Conservation (phyloP, 2,113 vertebrate species). For the Dromas ardeola region DNA sequence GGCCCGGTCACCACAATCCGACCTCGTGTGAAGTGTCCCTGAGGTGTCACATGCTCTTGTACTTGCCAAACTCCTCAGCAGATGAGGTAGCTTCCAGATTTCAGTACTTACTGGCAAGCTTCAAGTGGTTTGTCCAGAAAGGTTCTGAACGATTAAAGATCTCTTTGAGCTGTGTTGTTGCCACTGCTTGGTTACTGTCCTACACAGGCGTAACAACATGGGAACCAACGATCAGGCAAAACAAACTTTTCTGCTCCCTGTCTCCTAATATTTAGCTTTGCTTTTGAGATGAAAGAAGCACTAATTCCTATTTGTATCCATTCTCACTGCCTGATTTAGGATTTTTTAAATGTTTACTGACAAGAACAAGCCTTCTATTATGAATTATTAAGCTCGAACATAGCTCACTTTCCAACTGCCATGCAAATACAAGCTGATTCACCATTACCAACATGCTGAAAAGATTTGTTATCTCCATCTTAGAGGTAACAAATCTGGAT, state of each 20-base stretch:
- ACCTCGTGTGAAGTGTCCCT: background rate
- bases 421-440: background rate
- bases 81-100: background rate
- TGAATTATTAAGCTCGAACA: background rate
- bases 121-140: background rate
- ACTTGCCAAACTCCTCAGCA: background rate
- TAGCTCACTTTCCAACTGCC: background rate
- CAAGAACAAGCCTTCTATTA: background rate
- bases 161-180: background rate
- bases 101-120: background rate
- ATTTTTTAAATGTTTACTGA: background rate
- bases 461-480: background rate
- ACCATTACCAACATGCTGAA: no score
- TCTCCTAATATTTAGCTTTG: background rate
- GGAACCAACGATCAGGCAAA: background rate
- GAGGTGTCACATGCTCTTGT: background rate
- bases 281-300: background rate
- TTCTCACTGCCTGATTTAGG: background rate
- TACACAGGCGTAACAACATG: background rate
- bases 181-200: conserved; percentile 14
- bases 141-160: background rate
- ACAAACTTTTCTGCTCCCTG: background rate
- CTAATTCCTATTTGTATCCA: background rate
- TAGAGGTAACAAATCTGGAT: background rate
- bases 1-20: background rate